Conservation (phyloP, 2,113 vertebrate genomes). For the Neofelis nebulosa region DNA sequence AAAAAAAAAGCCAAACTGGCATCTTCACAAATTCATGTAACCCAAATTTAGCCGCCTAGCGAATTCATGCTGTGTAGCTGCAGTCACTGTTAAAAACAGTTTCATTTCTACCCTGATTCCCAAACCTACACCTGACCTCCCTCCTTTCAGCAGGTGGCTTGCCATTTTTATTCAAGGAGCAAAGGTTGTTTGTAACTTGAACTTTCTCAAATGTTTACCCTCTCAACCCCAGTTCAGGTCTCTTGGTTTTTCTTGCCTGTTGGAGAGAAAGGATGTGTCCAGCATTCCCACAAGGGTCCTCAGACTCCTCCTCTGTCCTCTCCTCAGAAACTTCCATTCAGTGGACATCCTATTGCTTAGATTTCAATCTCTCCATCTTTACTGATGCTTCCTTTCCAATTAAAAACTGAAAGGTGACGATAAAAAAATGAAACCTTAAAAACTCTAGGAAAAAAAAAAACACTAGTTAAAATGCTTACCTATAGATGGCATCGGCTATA, state of each 20-base stretch:
- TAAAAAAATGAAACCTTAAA: background rate
- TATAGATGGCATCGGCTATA: background rate
- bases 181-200: background rate
- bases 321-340: background rate
- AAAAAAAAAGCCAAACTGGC: background rate
- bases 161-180: background rate
- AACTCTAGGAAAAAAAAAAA: background rate
- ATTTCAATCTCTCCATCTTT: background rate
- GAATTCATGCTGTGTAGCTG: background rate
- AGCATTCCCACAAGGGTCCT: background rate
- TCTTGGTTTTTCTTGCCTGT: background rate
- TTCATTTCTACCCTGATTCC: background rate
- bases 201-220: background rate
- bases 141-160: background rate
- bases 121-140: background rate
- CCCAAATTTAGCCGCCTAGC: background rate
- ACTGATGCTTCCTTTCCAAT: background rate
- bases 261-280: background rate
- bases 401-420: background rate
- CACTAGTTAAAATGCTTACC: background rate
- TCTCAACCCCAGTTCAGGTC: background rate
- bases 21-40: background rate
- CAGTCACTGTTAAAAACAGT: background rate
- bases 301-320: background rate
- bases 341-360: background rate